Evolutionary conservation across 1,140 invertebrate species (phyloP).

Genomic region (Tetragnatha versicolor): DNA sequence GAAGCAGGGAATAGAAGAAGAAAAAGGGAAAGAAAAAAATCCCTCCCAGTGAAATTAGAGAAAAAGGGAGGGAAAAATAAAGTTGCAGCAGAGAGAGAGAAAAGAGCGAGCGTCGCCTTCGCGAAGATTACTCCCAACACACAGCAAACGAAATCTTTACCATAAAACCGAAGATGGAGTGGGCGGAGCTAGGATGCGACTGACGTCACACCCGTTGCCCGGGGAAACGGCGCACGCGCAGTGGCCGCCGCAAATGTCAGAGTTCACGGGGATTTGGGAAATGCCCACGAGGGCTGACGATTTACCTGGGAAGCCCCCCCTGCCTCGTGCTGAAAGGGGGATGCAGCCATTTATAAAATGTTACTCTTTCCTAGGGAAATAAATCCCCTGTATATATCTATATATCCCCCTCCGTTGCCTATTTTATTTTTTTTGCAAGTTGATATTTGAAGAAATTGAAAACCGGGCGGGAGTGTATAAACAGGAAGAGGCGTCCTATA

Average conservation of each 20-base stretch:
- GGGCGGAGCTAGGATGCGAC: neutral
- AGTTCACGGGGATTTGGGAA: conserved; percentile 41
- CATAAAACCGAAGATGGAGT: conserved; percentile 28
- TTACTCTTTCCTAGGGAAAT: no score
- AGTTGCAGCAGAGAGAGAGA: conserved; percentile 3
- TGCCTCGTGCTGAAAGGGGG: neutral
- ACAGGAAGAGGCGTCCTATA: no score
- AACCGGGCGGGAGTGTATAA: no score
- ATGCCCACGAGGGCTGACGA: conserved; percentile 24
- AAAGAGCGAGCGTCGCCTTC: conserved; percentile 2
- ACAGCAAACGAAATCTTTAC: conserved; percentile 43
- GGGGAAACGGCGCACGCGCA: conserved; percentile 17
- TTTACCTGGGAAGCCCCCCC: conserved; percentile 23
- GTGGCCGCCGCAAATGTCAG: conserved; percentile 36
- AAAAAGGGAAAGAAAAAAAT: conserved; percentile 5
- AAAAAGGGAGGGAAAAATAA: neutral
- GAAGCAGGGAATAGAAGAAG: neutral
- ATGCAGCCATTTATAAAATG: no score
- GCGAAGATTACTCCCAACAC: conserved; percentile 12
- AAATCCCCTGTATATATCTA: no score
- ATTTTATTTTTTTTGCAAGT: no score
- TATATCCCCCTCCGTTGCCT: no score
- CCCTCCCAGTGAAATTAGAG: conserved; percentile 3
- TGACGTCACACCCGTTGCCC: conserved; percentile 30
- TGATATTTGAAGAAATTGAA: no score